Evolutionary conservation across 2,113 vertebrate species (phyloP), one percentile per base, ranked within the genome.

Genomic region (Stegastes partitus): DNA sequence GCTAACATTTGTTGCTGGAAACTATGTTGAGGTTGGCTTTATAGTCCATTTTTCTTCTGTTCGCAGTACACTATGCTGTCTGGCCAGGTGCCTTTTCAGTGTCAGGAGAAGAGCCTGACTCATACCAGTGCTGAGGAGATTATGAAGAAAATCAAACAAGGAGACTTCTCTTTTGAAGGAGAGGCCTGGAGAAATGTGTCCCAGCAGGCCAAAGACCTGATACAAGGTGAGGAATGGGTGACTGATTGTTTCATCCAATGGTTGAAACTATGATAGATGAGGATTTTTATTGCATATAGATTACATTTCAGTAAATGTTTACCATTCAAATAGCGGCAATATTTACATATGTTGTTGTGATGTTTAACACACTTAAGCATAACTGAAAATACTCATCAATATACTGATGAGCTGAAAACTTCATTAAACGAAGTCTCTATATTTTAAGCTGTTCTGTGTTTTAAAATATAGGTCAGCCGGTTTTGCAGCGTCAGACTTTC

Each of bases 101-200:
- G 97, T 90, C 95, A 97, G 83, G 97, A 96, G 89, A 96, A 95
- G 93, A 98, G 94, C 86, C 90, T 98, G 83, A 96, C 94, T 0
- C 97, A 96, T 87, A 97, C 96, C 78, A 99, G 96, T 55, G 98
- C 97, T 1, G 94, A 97, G 86, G 98, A 99, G 83, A 99, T 99
- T 42, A 98, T 99, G 98, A 97, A 96, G 93, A 99, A 99, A 93
- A 99, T 99, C 77, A 99, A 99, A 88, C 96, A 97, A 18, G 98
- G 98, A 22, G 97, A 99, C 71, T 99, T 99, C 86, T 98, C 97
- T n/a, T 99, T 99, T 62, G 96, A 98, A 89, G 96, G 98, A 65
- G 97, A 99, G 82, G 97, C 98, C 83, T 99, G 98, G 98, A 97
- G 95, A 77, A 98, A 96, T 54, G 98, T 99, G 42, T 99, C 98